phyloP scores from a whole-genome alignment of 1,140 invertebrate genomes.

The Drosophila kohkoa region DNA sequence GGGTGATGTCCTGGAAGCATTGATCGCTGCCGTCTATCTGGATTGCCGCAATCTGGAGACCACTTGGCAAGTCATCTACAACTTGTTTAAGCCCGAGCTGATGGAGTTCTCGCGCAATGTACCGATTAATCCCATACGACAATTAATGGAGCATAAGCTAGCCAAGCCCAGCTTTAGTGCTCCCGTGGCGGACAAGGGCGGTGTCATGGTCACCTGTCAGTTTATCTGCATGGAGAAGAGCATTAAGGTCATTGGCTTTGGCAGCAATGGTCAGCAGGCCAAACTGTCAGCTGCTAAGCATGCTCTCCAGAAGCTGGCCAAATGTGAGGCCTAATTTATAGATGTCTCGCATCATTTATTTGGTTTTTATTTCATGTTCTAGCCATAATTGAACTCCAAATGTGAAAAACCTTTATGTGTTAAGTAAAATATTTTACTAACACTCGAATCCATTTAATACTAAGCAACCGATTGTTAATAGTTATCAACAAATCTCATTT shows the following conservation, averaged over 20 bases:
- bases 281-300: constrained; percentile 91
- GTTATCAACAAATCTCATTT: too few relatives aligned
- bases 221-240: constrained; percentile 86
- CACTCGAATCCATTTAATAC: too few relatives aligned
- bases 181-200: constrained; percentile 71
- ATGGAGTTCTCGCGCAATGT: constrained; percentile 91
- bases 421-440: background rate
- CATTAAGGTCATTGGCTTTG: constrained; percentile 89
- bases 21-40: constrained; percentile 96
- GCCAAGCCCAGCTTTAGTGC: constrained; percentile 87
- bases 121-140: constrained; percentile 95
- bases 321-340: constrained; percentile 45
- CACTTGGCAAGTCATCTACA: constrained; percentile 94
- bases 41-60: constrained; percentile 92
- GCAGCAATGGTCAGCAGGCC: constrained; percentile 88
- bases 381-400: background rate
- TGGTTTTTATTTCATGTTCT: background rate
- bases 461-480: background rate
- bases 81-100: constrained; percentile 91
- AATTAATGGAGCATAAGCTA: constrained; percentile 91
- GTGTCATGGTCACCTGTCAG: constrained; percentile 88
- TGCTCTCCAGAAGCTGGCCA: constrained; percentile 86
- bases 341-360: background rate
- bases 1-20: constrained; percentile 96
- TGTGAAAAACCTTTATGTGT: background rate